Percentiles rank a stretch among this genome's conserved stretches.
These are phyloP conservation scores for Elgaria multicarinata DNA, from an alignment of 2,113 vertebrate species.

Conservation along the genomic window DNA sequence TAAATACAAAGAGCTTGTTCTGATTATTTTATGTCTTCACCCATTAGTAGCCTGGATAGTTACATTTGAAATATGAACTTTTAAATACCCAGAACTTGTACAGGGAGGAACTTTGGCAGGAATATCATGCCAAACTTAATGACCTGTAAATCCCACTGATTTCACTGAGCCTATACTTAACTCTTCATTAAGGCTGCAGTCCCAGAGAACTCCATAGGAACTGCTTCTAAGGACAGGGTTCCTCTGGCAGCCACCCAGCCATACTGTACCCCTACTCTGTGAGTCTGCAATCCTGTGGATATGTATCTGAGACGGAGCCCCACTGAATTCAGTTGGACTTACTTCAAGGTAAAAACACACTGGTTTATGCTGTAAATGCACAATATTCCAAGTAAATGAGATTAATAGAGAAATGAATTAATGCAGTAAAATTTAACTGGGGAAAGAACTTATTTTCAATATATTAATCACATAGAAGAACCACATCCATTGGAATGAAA, in stretches of 20 bases:
- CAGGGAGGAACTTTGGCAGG: not conserved
- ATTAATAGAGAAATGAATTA: not conserved
- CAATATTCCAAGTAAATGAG: not conserved
- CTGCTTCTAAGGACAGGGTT: no score
- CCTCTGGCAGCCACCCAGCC: no score
- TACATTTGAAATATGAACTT: not conserved
- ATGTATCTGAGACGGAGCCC: no score
- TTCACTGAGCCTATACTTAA: no score
- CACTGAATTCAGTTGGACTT: not conserved
- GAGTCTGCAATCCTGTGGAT: not conserved
- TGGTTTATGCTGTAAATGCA: not conserved
- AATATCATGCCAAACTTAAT: not conserved
- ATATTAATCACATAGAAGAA: not conserved
- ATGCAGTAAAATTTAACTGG: not conserved
- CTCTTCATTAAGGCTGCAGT: no score
- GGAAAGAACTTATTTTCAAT: not conserved
- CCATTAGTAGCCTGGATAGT: not conserved
- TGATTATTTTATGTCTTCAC: not conserved
- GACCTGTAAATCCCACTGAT: not conserved
- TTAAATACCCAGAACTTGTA: not conserved
- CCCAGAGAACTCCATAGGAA: no score
- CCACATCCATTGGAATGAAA: not conserved
- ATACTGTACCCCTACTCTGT: not conserved
- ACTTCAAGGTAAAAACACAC: not conserved
- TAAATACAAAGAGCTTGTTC: no score